Conservation (phyloP, 2,888 invertebrate genomes). For the Prostheceraeus crozeri region DNA sequence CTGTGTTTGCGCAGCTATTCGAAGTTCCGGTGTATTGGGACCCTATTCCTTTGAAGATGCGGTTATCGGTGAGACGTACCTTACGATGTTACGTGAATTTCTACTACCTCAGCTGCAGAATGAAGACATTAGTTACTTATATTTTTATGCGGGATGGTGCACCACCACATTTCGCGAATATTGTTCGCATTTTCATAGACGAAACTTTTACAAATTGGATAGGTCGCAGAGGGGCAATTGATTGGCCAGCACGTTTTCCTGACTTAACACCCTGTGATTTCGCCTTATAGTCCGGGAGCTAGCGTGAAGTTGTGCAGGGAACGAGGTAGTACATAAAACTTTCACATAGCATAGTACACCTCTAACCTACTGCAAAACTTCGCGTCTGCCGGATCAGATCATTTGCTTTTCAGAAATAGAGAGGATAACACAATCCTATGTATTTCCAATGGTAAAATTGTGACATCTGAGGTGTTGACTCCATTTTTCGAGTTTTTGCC, state of each 20-base stretch:
- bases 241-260: slow-evolving; percentile 9
- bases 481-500: too few relatives aligned
- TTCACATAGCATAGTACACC: too few relatives aligned
- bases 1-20: slow-evolving; percentile 8
- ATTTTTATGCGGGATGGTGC: slow-evolving; percentile 17
- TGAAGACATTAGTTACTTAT: slow-evolving; percentile 5
- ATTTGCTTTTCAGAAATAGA: too few relatives aligned
- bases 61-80: slow-evolving; percentile 5
- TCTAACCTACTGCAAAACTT: too few relatives aligned
- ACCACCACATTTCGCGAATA: slow-evolving; percentile 7
- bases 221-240: slow-evolving; percentile 10
- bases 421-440: too few relatives aligned
- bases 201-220: slow-evolving; percentile 14
- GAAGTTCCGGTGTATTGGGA: slow-evolving; percentile 16
- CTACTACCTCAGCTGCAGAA: slow-evolving; percentile 14
- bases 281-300: too few relatives aligned
- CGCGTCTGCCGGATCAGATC: too few relatives aligned
- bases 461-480: too few relatives aligned
- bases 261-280: slow-evolving; percentile 20
- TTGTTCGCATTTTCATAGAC: slow-evolving; percentile 3
- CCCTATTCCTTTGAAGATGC: not conserved
- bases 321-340: too few relatives aligned
- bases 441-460: too few relatives aligned
- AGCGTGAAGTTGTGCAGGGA: too few relatives aligned
- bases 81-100: slow-evolving; percentile 6